A percentile compares a stretch with the other conserved stretches of the same genome.
Evolutionary conservation across 2,797 vertebrate species (phyloP).

Genomic region (Heteromormyrus szaboi): DNA sequence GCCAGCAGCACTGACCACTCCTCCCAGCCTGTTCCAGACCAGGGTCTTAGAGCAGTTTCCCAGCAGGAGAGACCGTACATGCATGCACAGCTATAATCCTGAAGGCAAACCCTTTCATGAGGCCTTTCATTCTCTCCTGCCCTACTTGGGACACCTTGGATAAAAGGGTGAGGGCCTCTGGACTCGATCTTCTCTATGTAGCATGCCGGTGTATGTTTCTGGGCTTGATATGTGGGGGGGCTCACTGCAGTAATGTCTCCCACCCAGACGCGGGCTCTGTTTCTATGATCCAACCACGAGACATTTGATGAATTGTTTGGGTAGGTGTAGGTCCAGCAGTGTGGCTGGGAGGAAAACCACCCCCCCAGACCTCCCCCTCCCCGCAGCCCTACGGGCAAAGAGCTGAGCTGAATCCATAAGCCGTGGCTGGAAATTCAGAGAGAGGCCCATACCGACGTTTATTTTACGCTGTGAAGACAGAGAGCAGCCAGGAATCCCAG

Average conservation of each 20-base stretch:
- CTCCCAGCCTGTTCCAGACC: constrained; percentile 13
- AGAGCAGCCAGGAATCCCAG: background rate
- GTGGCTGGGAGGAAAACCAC: background rate
- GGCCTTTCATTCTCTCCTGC: background rate
- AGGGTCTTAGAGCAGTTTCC: constrained; percentile 43
- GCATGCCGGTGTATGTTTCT: background rate
- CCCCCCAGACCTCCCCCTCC: background rate
- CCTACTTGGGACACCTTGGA: background rate
- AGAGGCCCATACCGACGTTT: background rate
- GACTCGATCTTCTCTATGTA: background rate
- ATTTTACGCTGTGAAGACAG: background rate
- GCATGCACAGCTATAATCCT: background rate
- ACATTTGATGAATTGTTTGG: background rate
- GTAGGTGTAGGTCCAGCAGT: background rate
- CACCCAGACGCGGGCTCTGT: background rate
- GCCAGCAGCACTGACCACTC: constrained; percentile 5
- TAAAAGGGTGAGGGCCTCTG: background rate
- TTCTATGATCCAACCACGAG: background rate
- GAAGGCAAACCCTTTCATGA: background rate
- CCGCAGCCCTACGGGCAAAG: background rate
- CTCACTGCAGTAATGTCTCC: background rate
- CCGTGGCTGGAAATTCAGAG: background rate
- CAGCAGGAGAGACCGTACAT: background rate
- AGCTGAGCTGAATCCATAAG: background rate
- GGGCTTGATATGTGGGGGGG: background rate